These are phyloP conservation scores for Prinia subflava DNA, from an alignment of 2,113 vertebrate genomes.

Conservation along the genomic window DNA sequence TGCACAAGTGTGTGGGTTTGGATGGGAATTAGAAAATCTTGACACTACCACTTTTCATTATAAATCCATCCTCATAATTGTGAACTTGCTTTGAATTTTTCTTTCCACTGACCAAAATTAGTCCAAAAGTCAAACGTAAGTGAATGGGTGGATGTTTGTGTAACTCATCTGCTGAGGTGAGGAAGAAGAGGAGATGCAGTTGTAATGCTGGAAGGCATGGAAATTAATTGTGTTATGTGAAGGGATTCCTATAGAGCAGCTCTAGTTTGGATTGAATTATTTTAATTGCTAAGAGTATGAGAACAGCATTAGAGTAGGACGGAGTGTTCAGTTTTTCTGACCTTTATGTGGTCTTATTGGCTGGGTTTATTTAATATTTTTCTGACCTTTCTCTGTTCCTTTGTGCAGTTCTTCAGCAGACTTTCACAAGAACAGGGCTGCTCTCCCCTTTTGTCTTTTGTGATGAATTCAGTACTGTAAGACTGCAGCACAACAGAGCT, in stretches of 20 bases:
- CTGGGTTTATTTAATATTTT: neutral
- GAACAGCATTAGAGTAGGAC: neutral
- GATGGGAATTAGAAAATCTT: neutral
- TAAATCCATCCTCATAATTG: neutral
- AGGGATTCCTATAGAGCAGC: neutral
- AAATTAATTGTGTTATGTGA: neutral
- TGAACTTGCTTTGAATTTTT: neutral
- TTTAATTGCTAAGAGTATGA: neutral
- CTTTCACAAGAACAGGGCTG: conserved; percentile 86
- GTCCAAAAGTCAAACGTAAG: neutral
- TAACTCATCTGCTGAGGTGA: neutral
- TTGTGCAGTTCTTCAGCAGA: conserved; percentile 86
- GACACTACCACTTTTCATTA: neutral
- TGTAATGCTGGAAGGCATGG: neutral
- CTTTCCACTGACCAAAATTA: neutral
- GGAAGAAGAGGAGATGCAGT: neutral
- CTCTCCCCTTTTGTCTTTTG: conserved; percentile 90
- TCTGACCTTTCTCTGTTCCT: neutral
- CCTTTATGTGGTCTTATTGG: neutral
- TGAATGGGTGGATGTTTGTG: neutral
- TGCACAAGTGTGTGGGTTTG: neutral
- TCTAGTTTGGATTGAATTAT: neutral
- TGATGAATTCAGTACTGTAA: conserved; percentile 92
- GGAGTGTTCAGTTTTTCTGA: neutral
- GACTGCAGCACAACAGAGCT: conserved; percentile 91